phyloP scores from a whole-genome alignment of 1,140 invertebrate species.

The Sycophila sp. region DNA sequence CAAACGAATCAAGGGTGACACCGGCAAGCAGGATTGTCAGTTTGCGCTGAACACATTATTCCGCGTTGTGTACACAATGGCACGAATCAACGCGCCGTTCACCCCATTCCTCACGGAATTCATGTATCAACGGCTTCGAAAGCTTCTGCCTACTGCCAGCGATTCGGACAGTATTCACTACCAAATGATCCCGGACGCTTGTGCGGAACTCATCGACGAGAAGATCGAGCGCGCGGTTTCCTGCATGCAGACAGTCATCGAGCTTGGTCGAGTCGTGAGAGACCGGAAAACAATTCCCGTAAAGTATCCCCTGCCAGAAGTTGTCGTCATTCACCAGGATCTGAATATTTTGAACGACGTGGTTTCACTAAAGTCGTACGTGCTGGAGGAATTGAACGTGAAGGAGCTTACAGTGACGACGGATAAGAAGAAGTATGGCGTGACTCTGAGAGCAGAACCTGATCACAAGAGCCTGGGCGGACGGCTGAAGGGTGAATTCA shows the following conservation, averaged over 20 bases:
- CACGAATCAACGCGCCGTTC: slow-evolving; percentile 94
- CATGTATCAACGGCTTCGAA: slow-evolving; percentile 90
- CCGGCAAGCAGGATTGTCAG: slow-evolving; percentile 78
- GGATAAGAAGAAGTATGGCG: slow-evolving; percentile 94
- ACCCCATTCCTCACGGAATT: slow-evolving; percentile 97
- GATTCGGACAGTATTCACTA: slow-evolving; percentile 85
- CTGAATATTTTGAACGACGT: slow-evolving; percentile 83
- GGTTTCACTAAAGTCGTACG: slow-evolving; percentile 83
- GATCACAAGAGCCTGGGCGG: slow-evolving; percentile 89
- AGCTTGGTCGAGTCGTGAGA: slow-evolving; percentile 90
- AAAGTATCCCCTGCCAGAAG: slow-evolving; percentile 96
- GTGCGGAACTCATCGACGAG: slow-evolving; percentile 80
- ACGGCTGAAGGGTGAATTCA: slow-evolving; percentile 90
- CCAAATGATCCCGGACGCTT: slow-evolving; percentile 84
- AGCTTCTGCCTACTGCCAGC: slow-evolving; percentile 59
- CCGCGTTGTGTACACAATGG: slow-evolving; percentile 89
- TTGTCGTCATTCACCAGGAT: slow-evolving; percentile 94
- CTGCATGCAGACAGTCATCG: slow-evolving; percentile 95
- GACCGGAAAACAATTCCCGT: slow-evolving; percentile 94
- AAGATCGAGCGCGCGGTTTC: slow-evolving; percentile 90
- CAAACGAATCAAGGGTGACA: slow-evolving; percentile 90
- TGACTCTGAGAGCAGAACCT: slow-evolving; percentile 92
- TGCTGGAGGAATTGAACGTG: slow-evolving; percentile 95
- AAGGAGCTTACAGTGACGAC: slow-evolving; percentile 86
- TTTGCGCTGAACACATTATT: slow-evolving; percentile 89